These are phyloP conservation scores for Rhagonycha lutea DNA, from an alignment of 2,888 invertebrate genomes.

Conservation along the genomic window DNA sequence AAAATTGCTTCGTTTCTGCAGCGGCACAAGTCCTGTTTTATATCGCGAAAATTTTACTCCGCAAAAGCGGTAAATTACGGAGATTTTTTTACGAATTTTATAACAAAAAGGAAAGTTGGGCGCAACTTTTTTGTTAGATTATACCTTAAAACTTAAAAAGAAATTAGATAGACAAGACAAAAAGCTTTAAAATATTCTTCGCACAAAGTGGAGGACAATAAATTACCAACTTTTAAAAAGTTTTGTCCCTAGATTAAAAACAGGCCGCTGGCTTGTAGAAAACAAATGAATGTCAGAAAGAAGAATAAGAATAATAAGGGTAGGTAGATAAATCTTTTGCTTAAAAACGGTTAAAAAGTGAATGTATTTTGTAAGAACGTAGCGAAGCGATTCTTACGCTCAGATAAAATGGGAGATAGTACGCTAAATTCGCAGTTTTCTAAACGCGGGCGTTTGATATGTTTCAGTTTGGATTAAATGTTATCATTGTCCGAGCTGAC, in stretches of 20 bases:
- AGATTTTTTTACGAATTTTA: neutral
- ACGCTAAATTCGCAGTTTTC: neutral
- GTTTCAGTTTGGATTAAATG: neutral
- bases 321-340: conserved; percentile 52
- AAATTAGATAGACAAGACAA: conserved; percentile 25
- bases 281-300: conserved; percentile 55
- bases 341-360: conserved; percentile 20
- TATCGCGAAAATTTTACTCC: conserved; percentile 10
- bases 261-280: conserved; percentile 55
- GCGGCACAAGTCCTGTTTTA: conserved; percentile 14
- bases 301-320: conserved; percentile 54
- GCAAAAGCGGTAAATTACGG: neutral
- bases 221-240: conserved; percentile 54
- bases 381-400: neutral
- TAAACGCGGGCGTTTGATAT: neutral
- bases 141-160: conserved; percentile 18
- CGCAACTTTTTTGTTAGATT: conserved; percentile 11
- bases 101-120: neutral
- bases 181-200: conserved; percentile 26
- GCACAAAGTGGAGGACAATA: conserved; percentile 39
- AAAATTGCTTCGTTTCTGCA: conserved; percentile 1
- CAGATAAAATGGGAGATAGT: neutral
- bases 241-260: conserved; percentile 55
- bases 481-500: neutral
- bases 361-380: neutral